A percentile compares a stretch with the other conserved stretches of the same genome.
Evolutionary conservation across 2,797 vertebrate species (phyloP).

Genomic region (Chloroceryle inda): DNA sequence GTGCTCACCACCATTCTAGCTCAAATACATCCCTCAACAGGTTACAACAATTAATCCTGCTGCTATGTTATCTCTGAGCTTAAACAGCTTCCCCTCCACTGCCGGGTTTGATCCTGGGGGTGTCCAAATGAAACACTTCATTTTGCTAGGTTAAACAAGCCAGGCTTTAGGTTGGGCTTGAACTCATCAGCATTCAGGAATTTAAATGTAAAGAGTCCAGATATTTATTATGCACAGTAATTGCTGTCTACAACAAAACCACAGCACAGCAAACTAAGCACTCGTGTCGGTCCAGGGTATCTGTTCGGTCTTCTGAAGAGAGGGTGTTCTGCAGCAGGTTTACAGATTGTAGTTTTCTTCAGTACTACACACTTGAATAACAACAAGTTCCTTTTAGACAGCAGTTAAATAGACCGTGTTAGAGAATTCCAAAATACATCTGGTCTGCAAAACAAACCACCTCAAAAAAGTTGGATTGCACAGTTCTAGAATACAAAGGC

Average conservation of each 20-base stretch:
- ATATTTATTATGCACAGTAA: neutral
- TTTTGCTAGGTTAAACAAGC: neutral
- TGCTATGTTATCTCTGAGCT: neutral
- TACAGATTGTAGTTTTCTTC: neutral
- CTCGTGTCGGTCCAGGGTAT: neutral
- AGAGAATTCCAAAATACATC: slow-evolving; percentile 9
- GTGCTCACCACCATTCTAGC: neutral
- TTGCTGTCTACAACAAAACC: neutral
- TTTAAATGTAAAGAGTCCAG: neutral
- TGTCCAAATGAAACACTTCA: neutral
- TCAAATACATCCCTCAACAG: neutral
- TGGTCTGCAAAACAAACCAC: neutral
- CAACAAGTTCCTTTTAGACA: neutral
- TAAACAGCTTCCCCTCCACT: neutral
- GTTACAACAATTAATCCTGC: neutral
- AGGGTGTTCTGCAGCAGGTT: neutral
- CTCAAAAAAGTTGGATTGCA: neutral
- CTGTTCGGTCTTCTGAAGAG: neutral
- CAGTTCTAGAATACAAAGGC: neutral
- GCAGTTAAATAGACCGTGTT: neutral
- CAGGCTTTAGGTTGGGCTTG: neutral
- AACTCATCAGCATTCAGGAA: neutral
- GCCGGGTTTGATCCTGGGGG: neutral
- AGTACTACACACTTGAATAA: neutral
- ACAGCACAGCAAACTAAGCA: neutral